These are phyloP conservation scores for Epistrophe eligans DNA, from an alignment of 2,888 invertebrate genomes.

Conservation along the genomic window DNA sequence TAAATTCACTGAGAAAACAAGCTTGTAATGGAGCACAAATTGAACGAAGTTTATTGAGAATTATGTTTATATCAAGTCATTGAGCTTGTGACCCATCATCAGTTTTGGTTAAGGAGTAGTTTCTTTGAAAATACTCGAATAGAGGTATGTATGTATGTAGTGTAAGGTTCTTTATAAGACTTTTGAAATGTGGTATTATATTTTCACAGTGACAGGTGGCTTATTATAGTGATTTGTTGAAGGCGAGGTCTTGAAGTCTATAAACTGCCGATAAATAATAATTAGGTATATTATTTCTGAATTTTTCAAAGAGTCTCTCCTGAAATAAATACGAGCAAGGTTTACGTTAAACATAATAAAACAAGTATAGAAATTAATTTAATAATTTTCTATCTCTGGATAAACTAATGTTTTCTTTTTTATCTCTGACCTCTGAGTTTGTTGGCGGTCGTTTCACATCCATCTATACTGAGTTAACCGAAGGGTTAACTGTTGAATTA, in stretches of 20 bases:
- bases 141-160: not conserved
- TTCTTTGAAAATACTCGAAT: not conserved
- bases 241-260: slow-evolving; percentile 3
- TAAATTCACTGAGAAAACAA: slow-evolving; percentile 49
- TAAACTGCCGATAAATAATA: not conserved
- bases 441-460: too few species aligned
- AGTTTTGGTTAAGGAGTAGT: slow-evolving; percentile 29
- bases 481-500: too few species aligned
- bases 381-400: too few species aligned
- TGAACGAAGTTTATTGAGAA: slow-evolving; percentile 67
- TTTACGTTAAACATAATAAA: not conserved
- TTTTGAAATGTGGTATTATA: not conserved
- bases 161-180: not conserved
- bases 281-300: not conserved
- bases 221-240: slow-evolving; percentile 43
- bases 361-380: too few species aligned
- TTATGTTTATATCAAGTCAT: slow-evolving; percentile 72
- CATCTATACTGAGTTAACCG: too few species aligned
- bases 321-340: not conserved
- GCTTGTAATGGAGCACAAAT: slow-evolving; percentile 67
- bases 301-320: not conserved
- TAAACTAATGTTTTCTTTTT: too few species aligned
- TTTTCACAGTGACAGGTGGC: slow-evolving; percentile 1
- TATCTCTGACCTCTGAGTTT: too few species aligned
- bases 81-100: slow-evolving; percentile 67